A percentile compares a stretch with the other conserved stretches of the same genome.
phyloP scores from a whole-genome alignment of 1,140 invertebrate genomes.

The Polyergus mexicanus region DNA sequence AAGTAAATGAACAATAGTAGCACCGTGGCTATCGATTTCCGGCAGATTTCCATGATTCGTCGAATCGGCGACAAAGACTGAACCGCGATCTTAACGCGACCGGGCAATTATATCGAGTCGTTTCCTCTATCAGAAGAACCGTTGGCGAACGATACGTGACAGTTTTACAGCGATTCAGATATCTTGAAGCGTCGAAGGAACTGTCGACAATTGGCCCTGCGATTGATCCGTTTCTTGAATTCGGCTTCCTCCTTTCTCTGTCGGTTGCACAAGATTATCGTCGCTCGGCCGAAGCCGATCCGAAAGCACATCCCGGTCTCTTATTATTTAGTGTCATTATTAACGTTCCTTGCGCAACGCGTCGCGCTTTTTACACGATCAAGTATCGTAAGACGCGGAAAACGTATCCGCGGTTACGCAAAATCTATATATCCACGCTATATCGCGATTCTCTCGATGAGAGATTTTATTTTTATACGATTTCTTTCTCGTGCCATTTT shows the following conservation, averaged over 20 bases:
- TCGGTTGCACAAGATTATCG: conserved; percentile 76
- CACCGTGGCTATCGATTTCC: conserved; percentile 67
- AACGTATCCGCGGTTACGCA: neutral
- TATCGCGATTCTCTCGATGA: neutral
- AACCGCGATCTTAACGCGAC: conserved; percentile 55
- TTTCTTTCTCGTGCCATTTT: neutral
- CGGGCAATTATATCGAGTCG: conserved; percentile 79
- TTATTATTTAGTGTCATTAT: conserved; percentile 54
- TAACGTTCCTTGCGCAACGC: conserved; percentile 42
- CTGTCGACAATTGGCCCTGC: conserved; percentile 58
- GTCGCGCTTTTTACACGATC: neutral
- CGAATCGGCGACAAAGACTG: conserved; percentile 75
- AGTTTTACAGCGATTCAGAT: conserved; percentile 76
- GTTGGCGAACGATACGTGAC: conserved; percentile 79
- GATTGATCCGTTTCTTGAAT: conserved; percentile 65
- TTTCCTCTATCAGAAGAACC: conserved; percentile 72
- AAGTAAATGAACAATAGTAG: conserved; percentile 72
- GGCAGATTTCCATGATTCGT: conserved; percentile 74
- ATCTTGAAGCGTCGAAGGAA: conserved; percentile 59
- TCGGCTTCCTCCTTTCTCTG: conserved; percentile 83
- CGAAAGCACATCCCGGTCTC: conserved; percentile 55
- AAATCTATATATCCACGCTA: neutral
- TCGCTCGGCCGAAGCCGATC: conserved; percentile 58
- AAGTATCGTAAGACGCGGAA: conserved; percentile 39
- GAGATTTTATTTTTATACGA: neutral